Evolutionary conservation across 2,888 invertebrate genomes (phyloP), one percentile per base, ranked within the genome.

Genomic region (Eupithecia pulchellata): DNA sequence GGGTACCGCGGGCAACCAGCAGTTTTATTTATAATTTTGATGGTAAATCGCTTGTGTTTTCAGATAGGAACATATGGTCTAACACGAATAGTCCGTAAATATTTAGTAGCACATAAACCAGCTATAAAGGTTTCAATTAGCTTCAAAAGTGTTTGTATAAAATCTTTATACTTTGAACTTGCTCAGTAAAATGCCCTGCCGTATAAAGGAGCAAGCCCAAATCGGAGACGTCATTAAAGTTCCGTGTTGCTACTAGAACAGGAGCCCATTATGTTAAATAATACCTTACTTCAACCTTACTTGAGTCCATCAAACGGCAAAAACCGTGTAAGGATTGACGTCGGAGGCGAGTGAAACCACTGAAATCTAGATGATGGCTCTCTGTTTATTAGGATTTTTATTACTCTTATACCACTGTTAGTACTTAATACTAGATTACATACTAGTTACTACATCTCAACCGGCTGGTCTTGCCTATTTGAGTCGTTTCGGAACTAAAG

Each of bases 171-270:
- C 68, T 72, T 74, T 74, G 72, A 74, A 74, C 74, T 69, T 72
- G 67, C 72, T 58, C 25, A 47, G 69, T 69, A 63, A 71, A 74
- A 69, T 75, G 75, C 52, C 61, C 34, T 65, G 64, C 77, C 75
- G 27, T 77, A 73, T 78, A 73, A 68, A 69, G 79, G 57, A 67
- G 57, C 64, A 65, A 68, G 71, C 77, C 78, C 75, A 79, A 79
- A 78, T 75, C 72, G 75, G 81, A 74, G 55, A 69, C 77, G 76
- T 82, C 80, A 78, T 82, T 83, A 82, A 77, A 69, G 75, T 68
- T 71, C 68, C 72, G 63, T 74, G 72, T 69, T 72, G 55, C 34
- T 69, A 57, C 17, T 32, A 73, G 73, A 64, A 32, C 62, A 73
- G 62, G 61, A 73, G 67, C 27, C 25, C 20, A 39, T 2, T n/a